Conservation (phyloP, 2,797 vertebrate species). For the Coccyzus lansbergi region DNA sequence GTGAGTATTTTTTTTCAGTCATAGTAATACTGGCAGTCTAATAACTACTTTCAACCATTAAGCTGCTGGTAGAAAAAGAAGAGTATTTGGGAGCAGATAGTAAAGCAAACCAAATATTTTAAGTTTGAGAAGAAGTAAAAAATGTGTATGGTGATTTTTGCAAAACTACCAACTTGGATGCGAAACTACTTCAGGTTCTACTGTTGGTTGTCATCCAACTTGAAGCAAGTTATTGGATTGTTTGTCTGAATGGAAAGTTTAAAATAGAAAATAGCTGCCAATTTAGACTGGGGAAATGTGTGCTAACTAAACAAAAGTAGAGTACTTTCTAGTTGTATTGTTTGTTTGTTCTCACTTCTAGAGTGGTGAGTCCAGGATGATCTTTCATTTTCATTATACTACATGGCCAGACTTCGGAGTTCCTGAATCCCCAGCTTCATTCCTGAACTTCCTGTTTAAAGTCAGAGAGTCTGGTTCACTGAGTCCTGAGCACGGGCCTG, state of each 20-base stretch:
- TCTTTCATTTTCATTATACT: conserved; percentile 98
- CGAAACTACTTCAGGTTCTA: background rate
- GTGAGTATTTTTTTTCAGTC: background rate
- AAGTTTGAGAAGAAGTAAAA: background rate
- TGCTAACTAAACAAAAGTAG: background rate
- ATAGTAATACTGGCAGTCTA: background rate
- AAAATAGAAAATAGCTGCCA: background rate
- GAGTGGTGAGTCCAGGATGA: conserved; percentile 89
- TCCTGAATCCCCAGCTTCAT: conserved; percentile 95
- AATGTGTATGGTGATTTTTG: rapidly evolving
- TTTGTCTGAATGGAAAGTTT: background rate
- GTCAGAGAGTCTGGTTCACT: conserved; percentile 93
- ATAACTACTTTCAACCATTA: background rate
- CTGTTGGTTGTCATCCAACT: background rate
- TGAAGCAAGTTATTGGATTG: background rate
- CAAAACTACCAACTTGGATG: background rate
- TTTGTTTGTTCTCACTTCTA: conserved; percentile 72
- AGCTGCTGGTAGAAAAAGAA: background rate
- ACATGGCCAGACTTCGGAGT: conserved; percentile 99
- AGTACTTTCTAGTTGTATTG: background rate
- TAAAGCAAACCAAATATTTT: background rate
- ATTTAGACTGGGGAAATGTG: background rate
- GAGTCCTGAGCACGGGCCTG: conserved; percentile 85
- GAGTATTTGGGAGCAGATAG: background rate
- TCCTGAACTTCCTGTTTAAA: conserved; percentile 96